A percentile compares a stretch with the other conserved stretches of the same genome.
These are phyloP conservation scores for Eledona agricola DNA, from an alignment of 2,888 invertebrate genomes.

Conservation along the genomic window DNA sequence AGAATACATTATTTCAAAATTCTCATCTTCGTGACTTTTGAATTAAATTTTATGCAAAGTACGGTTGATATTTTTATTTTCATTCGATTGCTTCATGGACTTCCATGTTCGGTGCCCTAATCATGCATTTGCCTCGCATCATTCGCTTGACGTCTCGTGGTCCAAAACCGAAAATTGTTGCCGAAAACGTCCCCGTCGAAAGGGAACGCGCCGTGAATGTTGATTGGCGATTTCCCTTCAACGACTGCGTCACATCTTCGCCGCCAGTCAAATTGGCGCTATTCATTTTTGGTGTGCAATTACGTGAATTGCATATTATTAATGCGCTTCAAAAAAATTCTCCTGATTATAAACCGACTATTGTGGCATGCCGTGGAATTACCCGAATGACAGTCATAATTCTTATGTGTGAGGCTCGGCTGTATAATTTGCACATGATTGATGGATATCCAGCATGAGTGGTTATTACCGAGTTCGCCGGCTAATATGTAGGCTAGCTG, in stretches of 20 bases:
- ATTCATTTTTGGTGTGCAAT: constrained; percentile 55
- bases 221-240: constrained; percentile 11
- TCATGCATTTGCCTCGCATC: no score
- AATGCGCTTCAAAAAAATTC: constrained; percentile 41
- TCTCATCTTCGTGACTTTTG: no score
- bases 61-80: no score
- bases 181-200: constrained; percentile 23
- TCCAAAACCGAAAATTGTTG: constrained; percentile 26
- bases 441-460: constrained; percentile 59
- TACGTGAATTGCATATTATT: constrained; percentile 57
- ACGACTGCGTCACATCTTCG: constrained; percentile 45
- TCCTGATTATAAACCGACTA: constrained; percentile 36
- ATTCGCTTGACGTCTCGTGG: constrained; percentile 16
- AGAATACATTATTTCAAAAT: no score
- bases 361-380: constrained; percentile 56
- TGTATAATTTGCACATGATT: constrained; percentile 61
- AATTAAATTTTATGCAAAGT: no score
- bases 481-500: constrained; percentile 56
- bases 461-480: constrained; percentile 57
- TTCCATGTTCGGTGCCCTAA: no score
- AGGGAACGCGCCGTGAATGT: constrained; percentile 16
- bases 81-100: no score
- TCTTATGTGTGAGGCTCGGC: constrained; percentile 59
- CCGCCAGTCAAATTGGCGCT: constrained; percentile 53
- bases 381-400: constrained; percentile 61